Evolutionary conservation across 2,113 vertebrate species (phyloP).

Genomic region (cat (Felis catus)): DNA sequence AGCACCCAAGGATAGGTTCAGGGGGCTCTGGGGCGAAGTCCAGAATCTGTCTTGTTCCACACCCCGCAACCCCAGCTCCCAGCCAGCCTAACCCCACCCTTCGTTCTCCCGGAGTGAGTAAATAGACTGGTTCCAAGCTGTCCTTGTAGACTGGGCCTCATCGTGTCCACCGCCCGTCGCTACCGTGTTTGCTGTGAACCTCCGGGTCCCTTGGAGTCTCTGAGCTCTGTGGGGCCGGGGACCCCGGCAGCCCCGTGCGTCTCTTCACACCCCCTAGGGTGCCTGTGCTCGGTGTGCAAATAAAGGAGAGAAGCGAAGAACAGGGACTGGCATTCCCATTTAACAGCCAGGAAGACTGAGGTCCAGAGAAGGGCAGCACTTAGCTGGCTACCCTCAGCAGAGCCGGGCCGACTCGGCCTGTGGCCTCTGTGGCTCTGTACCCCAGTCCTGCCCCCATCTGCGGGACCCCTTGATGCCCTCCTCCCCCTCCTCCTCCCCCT

Average conservation of each 20-base stretch:
- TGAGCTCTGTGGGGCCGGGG: neutral
- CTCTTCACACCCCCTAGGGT: fast-evolving
- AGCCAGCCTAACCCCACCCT: too few species aligned
- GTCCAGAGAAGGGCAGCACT: too few species aligned
- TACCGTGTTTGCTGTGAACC: neutral
- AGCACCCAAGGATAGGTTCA: neutral
- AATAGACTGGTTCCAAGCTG: fast-evolving
- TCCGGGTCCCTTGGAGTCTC: fast-evolving
- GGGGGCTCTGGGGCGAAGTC: neutral
- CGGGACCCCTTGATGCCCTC: neutral
- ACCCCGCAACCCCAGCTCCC: too few species aligned
- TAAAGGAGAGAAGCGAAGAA: neutral
- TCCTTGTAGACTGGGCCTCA: fast-evolving
- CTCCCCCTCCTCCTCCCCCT: neutral
- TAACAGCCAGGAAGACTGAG: neutral
- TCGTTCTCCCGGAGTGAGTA: fast-evolving
- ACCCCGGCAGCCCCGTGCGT: fast-evolving
- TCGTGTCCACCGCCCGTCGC: fast-evolving
- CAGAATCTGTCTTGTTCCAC: neutral
- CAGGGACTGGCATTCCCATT: too few species aligned
- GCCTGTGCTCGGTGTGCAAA: neutral
- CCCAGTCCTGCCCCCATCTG: neutral
- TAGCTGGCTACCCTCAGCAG: neutral
- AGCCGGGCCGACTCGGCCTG: neutral
- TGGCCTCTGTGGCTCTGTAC: neutral